Evolutionary conservation across 2,888 invertebrate genomes (phyloP).

Genomic region (Nysson spinosus): DNA sequence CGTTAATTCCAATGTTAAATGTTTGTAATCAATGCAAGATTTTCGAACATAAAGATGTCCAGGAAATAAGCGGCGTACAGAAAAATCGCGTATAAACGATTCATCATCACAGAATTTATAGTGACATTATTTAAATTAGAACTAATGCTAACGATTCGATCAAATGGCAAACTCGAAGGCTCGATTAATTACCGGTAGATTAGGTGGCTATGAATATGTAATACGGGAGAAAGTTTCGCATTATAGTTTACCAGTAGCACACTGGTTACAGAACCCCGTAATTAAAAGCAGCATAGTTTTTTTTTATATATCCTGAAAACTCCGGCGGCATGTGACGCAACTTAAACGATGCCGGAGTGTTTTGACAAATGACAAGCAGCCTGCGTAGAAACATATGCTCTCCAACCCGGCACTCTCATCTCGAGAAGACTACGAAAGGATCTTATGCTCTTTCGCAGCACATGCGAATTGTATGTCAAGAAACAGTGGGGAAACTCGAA

Average conservation of each 20-base stretch:
- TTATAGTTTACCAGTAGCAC: background rate
- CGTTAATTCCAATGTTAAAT: no score
- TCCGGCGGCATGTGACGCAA: slow-evolving; percentile 28
- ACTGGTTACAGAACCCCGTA: background rate
- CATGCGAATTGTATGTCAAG: slow-evolving; percentile 52
- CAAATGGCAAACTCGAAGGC: no score
- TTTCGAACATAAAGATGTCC: no score
- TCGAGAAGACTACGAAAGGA: slow-evolving; percentile 40
- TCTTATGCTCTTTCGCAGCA: slow-evolving; percentile 34
- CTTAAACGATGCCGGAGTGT: slow-evolving; percentile 9
- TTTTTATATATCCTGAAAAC: slow-evolving; percentile 12
- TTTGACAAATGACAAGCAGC: slow-evolving; percentile 47
- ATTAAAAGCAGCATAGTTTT: slow-evolving; percentile 24
- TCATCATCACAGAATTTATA: no score
- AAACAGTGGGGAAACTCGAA: slow-evolving; percentile 34
- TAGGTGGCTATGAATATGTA: no score
- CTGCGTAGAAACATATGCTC: slow-evolving; percentile 57
- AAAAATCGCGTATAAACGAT: no score
- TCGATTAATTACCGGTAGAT: no score
- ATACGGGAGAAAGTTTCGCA: no score
- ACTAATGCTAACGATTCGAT: no score
- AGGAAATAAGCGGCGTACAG: no score
- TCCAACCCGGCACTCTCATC: slow-evolving; percentile 35
- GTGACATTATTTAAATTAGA: no score
- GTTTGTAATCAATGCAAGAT: no score